Evolutionary conservation across 2,888 invertebrate genomes (phyloP), one percentile per base, ranked within the genome.

Genomic region (Erebia epiphron): DNA sequence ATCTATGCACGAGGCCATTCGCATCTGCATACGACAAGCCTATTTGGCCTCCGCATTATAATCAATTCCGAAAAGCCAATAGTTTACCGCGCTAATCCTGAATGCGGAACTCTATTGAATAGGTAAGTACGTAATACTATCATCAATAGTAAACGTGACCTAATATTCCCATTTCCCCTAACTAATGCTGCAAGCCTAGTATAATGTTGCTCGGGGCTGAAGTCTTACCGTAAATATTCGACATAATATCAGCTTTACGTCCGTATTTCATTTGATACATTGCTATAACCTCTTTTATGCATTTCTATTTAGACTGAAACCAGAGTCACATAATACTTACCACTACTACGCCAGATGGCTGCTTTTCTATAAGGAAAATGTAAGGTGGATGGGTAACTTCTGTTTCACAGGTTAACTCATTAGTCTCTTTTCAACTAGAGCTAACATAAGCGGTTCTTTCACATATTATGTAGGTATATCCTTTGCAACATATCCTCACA

Each of bases 81-180:
- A 78, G 76, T 74, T 76, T 70, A 67, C 70, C 73, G 72, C 71
- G 70, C 76, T 80, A 78, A 78, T 78, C 78, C 72, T 75, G 69
- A 77, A 79, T 79, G 75, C 75, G 79, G 56, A 77, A 76, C 75
- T 75, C 76, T 79, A 83, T 80, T 81, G 79, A 81, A 83, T 81
- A 62, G 49, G 46, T 81, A 62, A 21, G 46, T 49, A 75, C 75
- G 76, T 78, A 79, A 81, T 79, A 73, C 63, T 61, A 57, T 68
- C 60, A 62, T 68, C 56, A 65, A 70, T 70, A 66, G 70, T 65
- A 65, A 49, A 56, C 65, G 52, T 65, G 65, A 65, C 65, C 65
- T 65, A 41, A 65, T 65, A 56, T 18, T 26, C 41, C 21, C 35
- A 52, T 35, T 52, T 54, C 21, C 41, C n/a, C 16, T 21, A 16